Conservation (phyloP, 2,888 invertebrate species). For the Bruchidius siliquastri region DNA sequence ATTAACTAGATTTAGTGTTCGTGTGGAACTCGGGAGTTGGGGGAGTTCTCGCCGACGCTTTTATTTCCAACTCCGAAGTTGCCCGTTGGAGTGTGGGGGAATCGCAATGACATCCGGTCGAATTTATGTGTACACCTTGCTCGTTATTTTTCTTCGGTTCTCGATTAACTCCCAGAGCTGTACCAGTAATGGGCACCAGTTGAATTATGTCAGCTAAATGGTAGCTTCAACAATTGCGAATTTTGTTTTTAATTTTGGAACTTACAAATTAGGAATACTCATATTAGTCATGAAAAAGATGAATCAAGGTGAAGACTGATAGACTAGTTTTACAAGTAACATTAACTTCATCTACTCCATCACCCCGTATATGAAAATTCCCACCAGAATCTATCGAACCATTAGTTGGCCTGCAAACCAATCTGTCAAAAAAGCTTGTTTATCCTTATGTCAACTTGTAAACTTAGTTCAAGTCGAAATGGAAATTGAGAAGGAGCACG, state of each 20-base stretch:
- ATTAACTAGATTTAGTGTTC: not conserved
- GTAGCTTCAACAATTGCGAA: too few relatives aligned
- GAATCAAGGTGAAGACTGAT: too few relatives aligned
- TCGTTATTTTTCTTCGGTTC: not conserved
- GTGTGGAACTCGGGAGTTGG: not conserved
- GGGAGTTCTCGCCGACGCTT: not conserved
- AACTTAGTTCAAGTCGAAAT: not conserved
- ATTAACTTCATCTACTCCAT: too few relatives aligned
- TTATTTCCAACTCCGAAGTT: not conserved
- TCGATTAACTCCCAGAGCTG: not conserved
- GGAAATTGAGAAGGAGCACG: not conserved
- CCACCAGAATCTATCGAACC: not conserved
- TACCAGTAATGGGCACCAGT: not conserved
- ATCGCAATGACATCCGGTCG: not conserved
- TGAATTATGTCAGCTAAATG: not conserved
- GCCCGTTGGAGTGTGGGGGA: not conserved
- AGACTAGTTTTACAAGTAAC: too few relatives aligned
- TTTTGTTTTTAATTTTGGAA: too few relatives aligned
- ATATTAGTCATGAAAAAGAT: too few relatives aligned
- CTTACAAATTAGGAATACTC: too few relatives aligned
- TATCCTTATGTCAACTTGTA: not conserved
- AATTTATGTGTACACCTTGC: not conserved
- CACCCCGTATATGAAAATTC: not conserved
- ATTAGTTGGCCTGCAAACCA: not conserved
- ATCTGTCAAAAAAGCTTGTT: not conserved